Percentiles rank a stretch among this genome's conserved stretches.
These are phyloP conservation scores for Paramormyrops hopkinsi DNA, from an alignment of 2,797 vertebrate genomes.

Conservation along the genomic window DNA sequence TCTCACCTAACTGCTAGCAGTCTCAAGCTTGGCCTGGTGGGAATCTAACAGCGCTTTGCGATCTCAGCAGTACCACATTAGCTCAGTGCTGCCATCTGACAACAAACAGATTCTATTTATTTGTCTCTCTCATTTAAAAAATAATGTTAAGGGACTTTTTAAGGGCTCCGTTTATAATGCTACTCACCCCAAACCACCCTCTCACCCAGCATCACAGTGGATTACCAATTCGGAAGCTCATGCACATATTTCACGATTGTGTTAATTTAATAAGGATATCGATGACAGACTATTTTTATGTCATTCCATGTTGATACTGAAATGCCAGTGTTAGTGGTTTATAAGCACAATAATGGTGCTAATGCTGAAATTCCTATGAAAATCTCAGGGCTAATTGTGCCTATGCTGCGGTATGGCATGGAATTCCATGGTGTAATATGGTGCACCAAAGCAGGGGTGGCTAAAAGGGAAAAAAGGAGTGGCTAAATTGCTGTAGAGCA, in stretches of 20 bases:
- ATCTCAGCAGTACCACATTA: constrained; percentile 44
- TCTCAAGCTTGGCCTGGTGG: constrained; percentile 45
- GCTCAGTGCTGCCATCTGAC: constrained; percentile 21
- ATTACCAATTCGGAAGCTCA: constrained; percentile 28
- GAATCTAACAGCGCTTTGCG: constrained; percentile 60
- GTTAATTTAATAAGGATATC: no score
- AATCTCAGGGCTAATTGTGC: constrained; percentile 26
- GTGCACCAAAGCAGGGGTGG: neutral
- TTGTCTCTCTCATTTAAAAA: constrained; percentile 25
- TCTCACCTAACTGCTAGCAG: constrained; percentile 64
- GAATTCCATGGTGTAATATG: constrained; percentile 29
- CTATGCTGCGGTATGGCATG: constrained; percentile 12
- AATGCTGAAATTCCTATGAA: constrained; percentile 25
- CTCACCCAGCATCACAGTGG: neutral
- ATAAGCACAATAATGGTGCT: neutral
- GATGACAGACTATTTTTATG: neutral
- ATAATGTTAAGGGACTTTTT: constrained; percentile 12
- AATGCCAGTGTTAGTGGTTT: neutral
- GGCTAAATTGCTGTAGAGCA: neutral
- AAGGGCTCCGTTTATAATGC: neutral
- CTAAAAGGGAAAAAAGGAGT: neutral
- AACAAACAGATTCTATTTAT: constrained; percentile 23
- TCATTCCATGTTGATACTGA: neutral
- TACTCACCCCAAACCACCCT: neutral
- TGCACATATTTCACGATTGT: constrained; percentile 14